Percentiles rank a stretch among this genome's conserved stretches.
Conservation (phyloP, 2,888 invertebrate species). For the Eilema depressum region DNA sequence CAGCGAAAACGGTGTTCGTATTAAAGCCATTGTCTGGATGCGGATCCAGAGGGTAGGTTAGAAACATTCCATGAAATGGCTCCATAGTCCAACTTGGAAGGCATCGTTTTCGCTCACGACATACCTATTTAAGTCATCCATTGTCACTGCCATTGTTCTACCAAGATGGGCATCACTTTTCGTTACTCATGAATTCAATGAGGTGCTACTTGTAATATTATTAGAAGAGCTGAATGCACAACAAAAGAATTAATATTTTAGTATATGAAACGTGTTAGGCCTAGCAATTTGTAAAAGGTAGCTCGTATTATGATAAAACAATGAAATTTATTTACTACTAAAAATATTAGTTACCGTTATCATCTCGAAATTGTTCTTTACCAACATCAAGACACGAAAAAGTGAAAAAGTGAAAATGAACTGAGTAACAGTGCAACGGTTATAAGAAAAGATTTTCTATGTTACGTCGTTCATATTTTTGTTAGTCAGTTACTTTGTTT, state of each 20-base stretch:
- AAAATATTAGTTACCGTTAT: not conserved
- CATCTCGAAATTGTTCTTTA: not conserved
- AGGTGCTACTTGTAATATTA: conserved; percentile 31
- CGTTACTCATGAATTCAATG: conserved; percentile 59
- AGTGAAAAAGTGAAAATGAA: not conserved
- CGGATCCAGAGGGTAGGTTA: conserved; percentile 44
- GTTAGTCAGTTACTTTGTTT: conserved; percentile 29
- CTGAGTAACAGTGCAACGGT: not conserved
- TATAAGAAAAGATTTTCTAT: not conserved
- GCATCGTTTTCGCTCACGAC: conserved; percentile 64
- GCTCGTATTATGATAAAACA: not conserved
- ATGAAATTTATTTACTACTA: not conserved
- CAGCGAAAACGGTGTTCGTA: conserved; percentile 49
- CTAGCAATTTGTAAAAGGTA: not conserved
- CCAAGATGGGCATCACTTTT: conserved; percentile 64
- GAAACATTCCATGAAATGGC: conserved; percentile 61
- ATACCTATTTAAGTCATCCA: conserved; percentile 68
- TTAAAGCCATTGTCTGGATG: conserved; percentile 53
- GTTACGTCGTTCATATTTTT: conserved; percentile 21
- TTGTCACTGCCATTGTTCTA: conserved; percentile 72
- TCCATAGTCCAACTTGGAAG: conserved; percentile 58
- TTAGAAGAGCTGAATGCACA: conserved; percentile 34
- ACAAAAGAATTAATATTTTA: conserved; percentile 27
- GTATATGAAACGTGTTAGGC: conserved; percentile 21
- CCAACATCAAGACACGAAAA: not conserved